Percentiles rank a stretch among this genome's conserved stretches.
phyloP scores from a whole-genome alignment of 2,113 vertebrate genomes.

The Calcarius ornatus region DNA sequence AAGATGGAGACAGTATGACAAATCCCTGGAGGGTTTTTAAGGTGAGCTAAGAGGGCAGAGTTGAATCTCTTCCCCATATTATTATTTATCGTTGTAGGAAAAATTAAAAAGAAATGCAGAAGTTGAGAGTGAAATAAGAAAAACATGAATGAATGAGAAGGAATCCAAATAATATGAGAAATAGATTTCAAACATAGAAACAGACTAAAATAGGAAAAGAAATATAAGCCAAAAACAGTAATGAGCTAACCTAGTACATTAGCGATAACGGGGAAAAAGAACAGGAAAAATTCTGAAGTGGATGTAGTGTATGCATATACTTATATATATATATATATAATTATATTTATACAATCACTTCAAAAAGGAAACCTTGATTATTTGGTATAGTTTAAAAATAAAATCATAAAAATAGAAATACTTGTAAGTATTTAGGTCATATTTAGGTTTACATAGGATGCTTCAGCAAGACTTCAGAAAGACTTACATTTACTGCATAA shows the following conservation, averaged over 20 bases:
- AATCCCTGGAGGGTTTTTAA: neutral
- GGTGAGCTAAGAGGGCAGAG: neutral
- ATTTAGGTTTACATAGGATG: neutral
- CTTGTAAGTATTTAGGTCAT: neutral
- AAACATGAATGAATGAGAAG: neutral
- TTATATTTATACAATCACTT: neutral
- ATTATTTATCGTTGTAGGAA: neutral
- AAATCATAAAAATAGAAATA: neutral
- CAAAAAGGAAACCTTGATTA: neutral
- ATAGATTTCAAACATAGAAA: neutral
- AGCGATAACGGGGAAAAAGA: neutral
- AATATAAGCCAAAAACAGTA: neutral
- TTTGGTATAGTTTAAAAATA: neutral
- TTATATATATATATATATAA: neutral
- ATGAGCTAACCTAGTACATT: neutral
- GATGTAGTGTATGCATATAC: neutral
- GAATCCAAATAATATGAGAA: neutral
- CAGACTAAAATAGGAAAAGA: neutral
- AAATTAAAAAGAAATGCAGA: neutral
- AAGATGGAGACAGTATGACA: neutral
- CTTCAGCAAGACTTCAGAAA: neutral
- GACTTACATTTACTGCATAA: neutral
- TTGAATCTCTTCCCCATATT: neutral
- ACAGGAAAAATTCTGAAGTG: neutral
- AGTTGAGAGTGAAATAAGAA: neutral